Conservation (phyloP, 2,113 vertebrate species). For the Solea solea region DNA sequence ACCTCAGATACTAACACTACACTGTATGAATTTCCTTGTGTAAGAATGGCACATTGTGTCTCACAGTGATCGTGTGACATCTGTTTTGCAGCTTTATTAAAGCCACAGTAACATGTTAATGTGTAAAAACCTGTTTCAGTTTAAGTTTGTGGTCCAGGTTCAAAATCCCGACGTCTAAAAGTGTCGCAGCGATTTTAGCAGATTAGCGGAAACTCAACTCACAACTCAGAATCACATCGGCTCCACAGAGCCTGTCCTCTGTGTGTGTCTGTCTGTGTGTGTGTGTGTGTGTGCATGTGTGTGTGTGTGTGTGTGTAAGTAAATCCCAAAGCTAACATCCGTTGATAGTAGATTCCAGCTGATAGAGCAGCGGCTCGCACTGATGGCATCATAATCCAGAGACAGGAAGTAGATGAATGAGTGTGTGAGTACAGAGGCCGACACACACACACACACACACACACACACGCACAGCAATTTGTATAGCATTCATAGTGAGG, state of each 20-base stretch:
- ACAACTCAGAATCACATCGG: too few relatives aligned
- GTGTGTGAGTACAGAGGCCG: slow-evolving; percentile 16
- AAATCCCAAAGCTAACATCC: slow-evolving; percentile 66
- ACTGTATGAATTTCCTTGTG: too few relatives aligned
- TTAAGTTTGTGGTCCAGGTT: too few relatives aligned
- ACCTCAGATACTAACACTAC: slow-evolving; percentile 8
- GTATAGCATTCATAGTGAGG: too few relatives aligned
- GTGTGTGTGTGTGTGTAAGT: slow-evolving; percentile 15
- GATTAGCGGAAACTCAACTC: too few relatives aligned
- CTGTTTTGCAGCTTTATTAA: neutral
- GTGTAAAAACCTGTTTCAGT: too few relatives aligned
- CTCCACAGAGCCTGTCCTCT: too few relatives aligned
- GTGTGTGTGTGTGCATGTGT: slow-evolving; percentile 5
- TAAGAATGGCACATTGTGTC: too few relatives aligned
- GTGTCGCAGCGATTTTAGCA: too few relatives aligned
- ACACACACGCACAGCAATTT: slow-evolving; percentile 42
- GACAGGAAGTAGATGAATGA: slow-evolving; percentile 57
- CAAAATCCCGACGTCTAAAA: too few relatives aligned
- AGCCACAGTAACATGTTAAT: too few relatives aligned
- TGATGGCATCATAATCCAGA: slow-evolving; percentile 65
- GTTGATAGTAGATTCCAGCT: slow-evolving; percentile 52
- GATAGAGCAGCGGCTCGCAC: slow-evolving; percentile 41
- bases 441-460: slow-evolving; percentile 31
- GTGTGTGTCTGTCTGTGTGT: slow-evolving; percentile 5
- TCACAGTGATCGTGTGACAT: too few relatives aligned